Conservation (phyloP, 2,797 vertebrate genomes). For the Enteromius trimaculatus region DNA sequence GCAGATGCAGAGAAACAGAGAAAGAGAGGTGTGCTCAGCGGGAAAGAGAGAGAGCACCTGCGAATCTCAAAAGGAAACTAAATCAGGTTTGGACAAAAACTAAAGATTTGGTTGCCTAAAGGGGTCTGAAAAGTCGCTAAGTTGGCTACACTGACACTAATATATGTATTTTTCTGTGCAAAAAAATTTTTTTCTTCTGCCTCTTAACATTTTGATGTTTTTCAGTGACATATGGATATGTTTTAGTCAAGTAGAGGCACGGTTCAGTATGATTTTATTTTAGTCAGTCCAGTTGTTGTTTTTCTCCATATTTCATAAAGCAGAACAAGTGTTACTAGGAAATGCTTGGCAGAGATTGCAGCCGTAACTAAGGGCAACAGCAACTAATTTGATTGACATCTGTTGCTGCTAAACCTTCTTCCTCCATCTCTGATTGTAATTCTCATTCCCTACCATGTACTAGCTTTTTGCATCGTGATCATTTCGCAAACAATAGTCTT, state of each 20-base stretch:
- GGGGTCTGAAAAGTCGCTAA: too few species aligned
- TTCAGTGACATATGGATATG: background rate
- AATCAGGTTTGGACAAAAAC: too few species aligned
- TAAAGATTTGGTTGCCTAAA: too few species aligned
- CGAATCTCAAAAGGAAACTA: too few species aligned
- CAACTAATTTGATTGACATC: slow-evolving; percentile 12
- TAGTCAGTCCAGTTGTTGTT: background rate
- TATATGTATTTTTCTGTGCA: background rate
- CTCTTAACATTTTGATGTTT: background rate
- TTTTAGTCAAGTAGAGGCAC: background rate
- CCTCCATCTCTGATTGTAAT: slow-evolving; percentile 20
- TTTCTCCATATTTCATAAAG: slow-evolving; percentile 9
- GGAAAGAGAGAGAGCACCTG: too few species aligned
- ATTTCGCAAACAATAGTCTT: background rate
- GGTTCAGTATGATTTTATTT: background rate
- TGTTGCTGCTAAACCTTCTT: background rate
- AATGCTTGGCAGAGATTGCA: background rate
- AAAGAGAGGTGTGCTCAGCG: too few species aligned
- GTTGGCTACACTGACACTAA: too few species aligned
- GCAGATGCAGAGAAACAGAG: too few species aligned
- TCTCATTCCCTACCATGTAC: background rate
- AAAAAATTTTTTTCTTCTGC: background rate
- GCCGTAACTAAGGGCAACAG: slow-evolving; percentile 24
- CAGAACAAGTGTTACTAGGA: background rate
- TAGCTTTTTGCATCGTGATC: background rate